phyloP scores from a whole-genome alignment of 2,888 invertebrate species.

The Anthoptus insignis region DNA sequence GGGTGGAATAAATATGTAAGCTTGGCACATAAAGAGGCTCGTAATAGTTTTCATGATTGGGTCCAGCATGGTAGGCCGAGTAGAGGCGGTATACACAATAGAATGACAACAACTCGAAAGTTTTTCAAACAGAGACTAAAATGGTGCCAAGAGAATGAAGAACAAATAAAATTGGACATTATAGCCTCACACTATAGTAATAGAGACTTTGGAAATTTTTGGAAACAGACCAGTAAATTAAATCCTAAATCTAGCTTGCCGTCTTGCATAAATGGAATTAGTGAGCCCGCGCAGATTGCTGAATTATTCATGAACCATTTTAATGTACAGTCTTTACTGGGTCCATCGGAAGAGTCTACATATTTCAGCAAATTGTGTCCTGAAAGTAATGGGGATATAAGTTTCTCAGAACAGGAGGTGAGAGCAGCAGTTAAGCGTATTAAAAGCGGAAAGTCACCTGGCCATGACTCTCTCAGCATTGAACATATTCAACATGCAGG shows the following conservation, averaged over 20 bases:
- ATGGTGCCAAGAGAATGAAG: conserved; percentile 41
- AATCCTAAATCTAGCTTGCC: conserved; percentile 31
- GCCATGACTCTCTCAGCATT: conserved; percentile 43
- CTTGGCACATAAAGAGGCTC: conserved; percentile 43
- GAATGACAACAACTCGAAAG: no score
- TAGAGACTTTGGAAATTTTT: conserved; percentile 36
- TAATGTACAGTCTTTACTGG: conserved; percentile 9
- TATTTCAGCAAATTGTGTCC: no score
- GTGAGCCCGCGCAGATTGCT: conserved; percentile 28
- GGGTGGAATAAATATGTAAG: conserved; percentile 49
- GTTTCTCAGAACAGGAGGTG: conserved; percentile 20
- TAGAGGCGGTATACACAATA: no score
- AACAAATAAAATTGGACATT: no score
- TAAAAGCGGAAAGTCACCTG: conserved; percentile 38
- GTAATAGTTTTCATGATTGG: conserved; percentile 44
- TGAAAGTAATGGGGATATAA: background rate
- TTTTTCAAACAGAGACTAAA: conserved; percentile 41
- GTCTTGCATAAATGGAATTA: conserved; percentile 36
- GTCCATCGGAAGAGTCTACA: background rate
- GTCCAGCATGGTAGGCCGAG: conserved; percentile 38
- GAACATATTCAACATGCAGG: conserved; percentile 46
- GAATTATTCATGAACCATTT: conserved; percentile 33
- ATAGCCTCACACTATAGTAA: conserved; percentile 27
- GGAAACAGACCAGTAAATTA: conserved; percentile 41
- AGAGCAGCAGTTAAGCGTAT: conserved; percentile 20